Evolutionary conservation across 2,888 invertebrate species (phyloP).

Genomic region (Apodemia duryi): DNA sequence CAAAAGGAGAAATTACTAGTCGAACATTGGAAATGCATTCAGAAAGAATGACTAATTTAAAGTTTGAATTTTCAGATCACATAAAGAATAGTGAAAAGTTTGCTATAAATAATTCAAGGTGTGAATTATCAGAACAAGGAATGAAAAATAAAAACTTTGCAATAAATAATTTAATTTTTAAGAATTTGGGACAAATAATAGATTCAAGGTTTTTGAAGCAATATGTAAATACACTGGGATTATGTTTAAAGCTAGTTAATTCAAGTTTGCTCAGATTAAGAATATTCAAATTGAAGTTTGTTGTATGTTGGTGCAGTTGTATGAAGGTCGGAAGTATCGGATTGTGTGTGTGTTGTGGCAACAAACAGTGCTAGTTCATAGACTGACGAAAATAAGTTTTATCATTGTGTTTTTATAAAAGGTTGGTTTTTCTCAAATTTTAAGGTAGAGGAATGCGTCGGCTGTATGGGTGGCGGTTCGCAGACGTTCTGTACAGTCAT

Average conservation of each 20-base stretch:
- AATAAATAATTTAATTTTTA: neutral
- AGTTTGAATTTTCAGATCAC: neutral
- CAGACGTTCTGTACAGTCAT: constrained; percentile 41
- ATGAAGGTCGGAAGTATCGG: constrained; percentile 4
- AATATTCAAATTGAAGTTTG: neutral
- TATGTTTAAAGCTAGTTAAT: constrained; percentile 6
- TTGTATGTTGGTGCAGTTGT: constrained; percentile 3
- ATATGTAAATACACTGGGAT: neutral
- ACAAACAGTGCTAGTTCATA: constrained; percentile 14
- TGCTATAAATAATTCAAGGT: neutral
- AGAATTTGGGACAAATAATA: neutral
- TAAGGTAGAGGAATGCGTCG: constrained; percentile 32
- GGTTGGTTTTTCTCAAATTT: constrained; percentile 34
- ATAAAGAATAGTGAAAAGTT: neutral
- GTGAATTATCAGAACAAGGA: neutral
- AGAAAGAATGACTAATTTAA: neutral
- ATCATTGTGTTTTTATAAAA: constrained; percentile 32
- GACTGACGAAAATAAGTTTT: constrained; percentile 30
- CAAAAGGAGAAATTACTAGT: neutral
- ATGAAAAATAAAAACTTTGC: neutral
- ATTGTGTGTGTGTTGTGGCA: constrained; percentile 13
- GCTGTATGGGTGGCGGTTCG: constrained; percentile 34
- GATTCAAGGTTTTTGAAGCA: neutral
- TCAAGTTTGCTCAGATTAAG: constrained; percentile 12
- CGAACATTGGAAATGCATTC: neutral